Evolutionary conservation across 2,113 vertebrate genomes (phyloP), one percentile per base, ranked within the genome.

Genomic region (Callipepla californica): DNA sequence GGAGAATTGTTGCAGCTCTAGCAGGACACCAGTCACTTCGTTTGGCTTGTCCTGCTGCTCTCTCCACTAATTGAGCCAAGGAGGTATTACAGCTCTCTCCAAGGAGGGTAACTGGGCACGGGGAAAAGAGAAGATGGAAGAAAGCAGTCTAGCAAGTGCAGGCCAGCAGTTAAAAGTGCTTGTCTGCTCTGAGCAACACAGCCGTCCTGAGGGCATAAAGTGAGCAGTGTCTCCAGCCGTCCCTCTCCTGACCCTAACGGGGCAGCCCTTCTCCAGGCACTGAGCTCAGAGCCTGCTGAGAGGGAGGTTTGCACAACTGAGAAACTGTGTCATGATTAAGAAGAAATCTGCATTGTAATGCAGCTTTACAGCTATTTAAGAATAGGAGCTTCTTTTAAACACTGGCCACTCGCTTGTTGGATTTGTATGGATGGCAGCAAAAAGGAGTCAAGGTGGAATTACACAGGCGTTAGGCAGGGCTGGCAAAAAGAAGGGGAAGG

Each of bases 41-140:
- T 80, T 58, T 74, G 44, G 14, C 58, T 87, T 40, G 76, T 79
- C 53, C 72, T 93, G 59, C 74, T 91, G 34, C 73, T 95, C 69
- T 55, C 68, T 74, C 47, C 30, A 18, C 25, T 28, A 32, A 16
- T 82, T 80, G 63, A 79, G 76, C 67, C 1, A 59, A 8, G 5
- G 23, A 36, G 17, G 7, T 93, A 55, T 66, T 57, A 86, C 93
- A 80, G 11, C 25, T 70, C 66, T 77, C 92, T 74, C 55, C 38
- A 83, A 87, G 63, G 38, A 72, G 77, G 57, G 26, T 13, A 32
- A 14, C n/a, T 67, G 57, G 53, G 23, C 23, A 62, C 40, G 70
- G 45, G 34, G 11, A 44, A 82, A 42, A 34, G 40, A 53, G 28
- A 45, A 11, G 70, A 58, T 15, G 19, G 82, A 67, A 80, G 73